Base-by-base conservation (phyloP, 2,888 invertebrate species). In the Aspidiotus rigidus region DNA sequence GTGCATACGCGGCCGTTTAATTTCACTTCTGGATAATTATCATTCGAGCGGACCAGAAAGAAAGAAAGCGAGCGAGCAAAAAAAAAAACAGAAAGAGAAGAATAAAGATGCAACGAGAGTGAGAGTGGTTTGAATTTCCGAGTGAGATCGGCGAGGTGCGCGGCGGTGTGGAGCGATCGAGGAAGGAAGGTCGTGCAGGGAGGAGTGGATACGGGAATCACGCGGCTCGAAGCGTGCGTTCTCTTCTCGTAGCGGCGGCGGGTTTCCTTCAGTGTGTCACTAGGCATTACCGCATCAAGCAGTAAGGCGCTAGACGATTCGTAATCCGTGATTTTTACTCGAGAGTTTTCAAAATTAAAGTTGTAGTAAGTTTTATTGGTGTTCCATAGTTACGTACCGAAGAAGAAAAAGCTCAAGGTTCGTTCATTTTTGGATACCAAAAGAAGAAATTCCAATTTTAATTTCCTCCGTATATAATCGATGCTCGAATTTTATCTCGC, bases 1-100 rank as follows among this genome's bases (percentile, higher is more conserved):
- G 57, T 39, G 69, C 44, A 16, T 28, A 17, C 9, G 64, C 39
- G 64, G 17, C 40, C 55, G 66, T 44, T 57, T 62, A 62, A 66
- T 66, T 66, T 66, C 66, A 66, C 66, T 66, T 66, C 57, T 42
- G n/a, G 66, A 59, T 66, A 66, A 66, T 66, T 66, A 66, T 59
- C 66, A 66, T 57, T 59, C 59, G 66, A 64, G 56, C 60, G 67
- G 60, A 28, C 28, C 41, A 60, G n/a, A 69, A 17, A 61, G 39
- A 7, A 16, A 42, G 10, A n/a, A 17, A 15, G 60, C 16, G 69
- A 57, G 28, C 53, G 44, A 44, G 44, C 17, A 42, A 44, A 59
- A 57, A 55, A 41, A 15, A 11, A 60, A 28, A 28, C 41, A 61
- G 62, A 66, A 66, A 67, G 54, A 61, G 55, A 64, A 16, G 62